Conservation (phyloP, 2,113 vertebrate genomes). For the Syngnathus floridae region DNA sequence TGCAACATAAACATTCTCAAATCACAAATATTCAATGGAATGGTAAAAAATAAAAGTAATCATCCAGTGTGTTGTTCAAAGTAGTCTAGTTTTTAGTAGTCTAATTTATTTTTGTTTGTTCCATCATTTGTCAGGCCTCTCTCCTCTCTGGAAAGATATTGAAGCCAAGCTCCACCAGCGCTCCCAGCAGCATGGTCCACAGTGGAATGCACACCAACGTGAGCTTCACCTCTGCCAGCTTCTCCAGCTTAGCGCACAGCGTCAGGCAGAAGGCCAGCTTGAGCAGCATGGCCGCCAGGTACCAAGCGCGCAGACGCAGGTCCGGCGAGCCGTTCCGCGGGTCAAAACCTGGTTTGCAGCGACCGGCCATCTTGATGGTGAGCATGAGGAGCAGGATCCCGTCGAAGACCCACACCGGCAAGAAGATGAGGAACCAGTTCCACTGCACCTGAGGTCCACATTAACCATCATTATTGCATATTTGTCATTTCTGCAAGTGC, state of each 20-base stretch:
- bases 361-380: slow-evolving; percentile 89
- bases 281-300: slow-evolving; percentile 85
- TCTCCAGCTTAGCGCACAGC: slow-evolving; percentile 84
- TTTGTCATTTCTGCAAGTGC: not conserved
- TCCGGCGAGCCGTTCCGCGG: slow-evolving; percentile 84
- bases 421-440: slow-evolving; percentile 98
- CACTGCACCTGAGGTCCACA: slow-evolving; percentile 71
- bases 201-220: slow-evolving; percentile 87
- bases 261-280: slow-evolving; percentile 90
- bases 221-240: slow-evolving; percentile 73
- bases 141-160: slow-evolving; percentile 84
- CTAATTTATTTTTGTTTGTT: slow-evolving; percentile 13
- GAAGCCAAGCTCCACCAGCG: slow-evolving; percentile 84
- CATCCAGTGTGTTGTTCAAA: not conserved
- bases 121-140: slow-evolving; percentile 62
- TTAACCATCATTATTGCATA: too few species aligned
- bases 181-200: slow-evolving; percentile 85
- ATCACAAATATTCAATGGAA: not conserved
- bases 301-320: slow-evolving; percentile 87
- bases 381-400: slow-evolving; percentile 91
- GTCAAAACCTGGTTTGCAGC: slow-evolving; percentile 89
- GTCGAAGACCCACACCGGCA: slow-evolving; percentile 95
- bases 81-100: not conserved
- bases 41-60: not conserved
- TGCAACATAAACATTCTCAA: not conserved